Percentiles rank a stretch among this genome's conserved stretches.
Conservation (phyloP, 2,888 invertebrate genomes). For the Acrocyrtus sp. region DNA sequence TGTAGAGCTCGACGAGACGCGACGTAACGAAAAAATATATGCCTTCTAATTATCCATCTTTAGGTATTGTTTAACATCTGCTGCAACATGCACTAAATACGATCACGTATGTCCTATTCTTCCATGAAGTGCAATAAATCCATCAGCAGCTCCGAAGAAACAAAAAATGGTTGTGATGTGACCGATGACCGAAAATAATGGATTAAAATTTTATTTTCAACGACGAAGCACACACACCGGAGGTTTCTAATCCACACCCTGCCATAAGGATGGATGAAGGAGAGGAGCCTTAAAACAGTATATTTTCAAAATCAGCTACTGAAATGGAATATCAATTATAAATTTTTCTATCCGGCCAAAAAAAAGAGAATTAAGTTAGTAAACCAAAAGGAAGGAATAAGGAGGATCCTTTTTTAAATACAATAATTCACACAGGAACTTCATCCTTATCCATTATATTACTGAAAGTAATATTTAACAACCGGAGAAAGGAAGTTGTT, state of each 20-base stretch:
- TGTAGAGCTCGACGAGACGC: no score
- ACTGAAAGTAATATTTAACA: slow-evolving; percentile 20
- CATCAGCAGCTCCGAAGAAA: slow-evolving; percentile 11
- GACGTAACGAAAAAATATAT: no score
- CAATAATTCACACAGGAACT: slow-evolving; percentile 20
- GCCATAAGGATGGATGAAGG: no score
- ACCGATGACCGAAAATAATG: slow-evolving; percentile 26
- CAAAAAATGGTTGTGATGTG: slow-evolving; percentile 20
- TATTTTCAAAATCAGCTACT: no score
- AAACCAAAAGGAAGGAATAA: slow-evolving; percentile 17
- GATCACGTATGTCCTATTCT: background rate
- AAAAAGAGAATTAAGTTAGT: no score
- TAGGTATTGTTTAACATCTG: background rate
- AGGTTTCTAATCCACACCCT: no score
- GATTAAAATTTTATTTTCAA: slow-evolving; percentile 23
- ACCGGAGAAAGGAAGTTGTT: slow-evolving; percentile 22
- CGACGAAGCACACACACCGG: no score
- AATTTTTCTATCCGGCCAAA: no score
- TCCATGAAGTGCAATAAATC: slow-evolving; percentile 14
- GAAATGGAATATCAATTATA: no score
- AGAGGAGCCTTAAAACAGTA: no score
- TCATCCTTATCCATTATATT: slow-evolving; percentile 3
- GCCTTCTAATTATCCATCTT: background rate
- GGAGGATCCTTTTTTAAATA: slow-evolving; percentile 19
- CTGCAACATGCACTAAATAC: background rate